Evolutionary conservation across 2,888 invertebrate species (phyloP).

Genomic region (Vanessa cardui): DNA sequence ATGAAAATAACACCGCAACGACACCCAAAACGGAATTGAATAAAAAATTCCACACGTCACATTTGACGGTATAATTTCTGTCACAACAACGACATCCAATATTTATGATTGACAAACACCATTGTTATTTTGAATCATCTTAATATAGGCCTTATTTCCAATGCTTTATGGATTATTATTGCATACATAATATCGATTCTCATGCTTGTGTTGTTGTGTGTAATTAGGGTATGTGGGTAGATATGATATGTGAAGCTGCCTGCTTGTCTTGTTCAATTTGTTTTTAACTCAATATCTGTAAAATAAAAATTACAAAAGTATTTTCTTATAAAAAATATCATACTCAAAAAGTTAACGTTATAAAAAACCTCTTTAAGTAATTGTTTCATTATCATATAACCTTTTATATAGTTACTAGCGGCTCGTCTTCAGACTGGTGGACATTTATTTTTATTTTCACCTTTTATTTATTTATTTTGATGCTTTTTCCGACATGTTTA

Average conservation of each 20-base stretch:
- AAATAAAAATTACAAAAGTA: background rate
- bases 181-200: background rate
- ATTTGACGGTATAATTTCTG: slow-evolving; percentile 49
- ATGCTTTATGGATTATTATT: background rate
- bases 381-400: too few relatives aligned
- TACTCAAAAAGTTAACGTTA: too few relatives aligned
- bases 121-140: background rate
- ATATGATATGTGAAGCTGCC: background rate
- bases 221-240: slow-evolving; percentile 8
- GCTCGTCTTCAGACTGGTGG: too few relatives aligned
- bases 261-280: slow-evolving; percentile 5
- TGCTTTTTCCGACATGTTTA: too few relatives aligned
- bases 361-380: too few relatives aligned
- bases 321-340: background rate
- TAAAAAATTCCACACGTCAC: slow-evolving; percentile 48
- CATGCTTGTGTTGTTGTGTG: background rate
- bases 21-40: slow-evolving; percentile 47
- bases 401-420: too few relatives aligned
- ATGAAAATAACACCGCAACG: slow-evolving; percentile 40
- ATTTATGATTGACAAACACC: slow-evolving; percentile 45
- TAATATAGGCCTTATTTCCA: slow-evolving; percentile 13
- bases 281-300: background rate
- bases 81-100: slow-evolving; percentile 52
- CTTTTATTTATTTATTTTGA: too few relatives aligned
- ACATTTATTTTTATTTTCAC: too few relatives aligned